Evolutionary conservation across 2,888 invertebrate genomes (phyloP).

Genomic region (Myopa tessellatipennis): DNA sequence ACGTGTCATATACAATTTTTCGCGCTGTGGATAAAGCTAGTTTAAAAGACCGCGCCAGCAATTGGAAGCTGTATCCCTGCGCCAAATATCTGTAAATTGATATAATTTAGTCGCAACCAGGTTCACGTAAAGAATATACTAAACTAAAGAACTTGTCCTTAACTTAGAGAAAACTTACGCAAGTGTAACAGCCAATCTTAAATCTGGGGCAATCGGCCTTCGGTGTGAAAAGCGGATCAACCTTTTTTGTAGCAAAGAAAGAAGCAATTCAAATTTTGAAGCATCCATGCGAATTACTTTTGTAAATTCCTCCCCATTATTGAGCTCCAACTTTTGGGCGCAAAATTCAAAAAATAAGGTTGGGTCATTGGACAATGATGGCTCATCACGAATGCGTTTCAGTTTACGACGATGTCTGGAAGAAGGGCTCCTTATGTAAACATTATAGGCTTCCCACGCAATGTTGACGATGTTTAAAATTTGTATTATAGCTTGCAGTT

Average conservation of each 20-base stretch:
- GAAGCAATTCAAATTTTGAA: neutral
- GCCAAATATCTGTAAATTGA: constrained; percentile 18
- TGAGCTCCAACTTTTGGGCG: neutral
- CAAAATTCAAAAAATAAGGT: neutral
- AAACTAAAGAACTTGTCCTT: too few relatives aligned
- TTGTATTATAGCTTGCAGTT: neutral
- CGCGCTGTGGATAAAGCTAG: constrained; percentile 34
- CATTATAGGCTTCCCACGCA: neutral
- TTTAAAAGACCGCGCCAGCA: neutral
- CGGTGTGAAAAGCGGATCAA: constrained; percentile 14
- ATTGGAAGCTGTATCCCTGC: neutral
- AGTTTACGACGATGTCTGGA: neutral
- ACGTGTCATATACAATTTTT: constrained; percentile 36
- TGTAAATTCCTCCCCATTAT: neutral
- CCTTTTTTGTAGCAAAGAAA: constrained; percentile 10
- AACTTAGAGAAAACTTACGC: constrained; percentile 24
- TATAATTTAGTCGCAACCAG: constrained; percentile 5
- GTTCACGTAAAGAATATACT: neutral
- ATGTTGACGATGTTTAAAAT: neutral
- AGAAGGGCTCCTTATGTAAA: neutral
- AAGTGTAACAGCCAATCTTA: constrained; percentile 34
- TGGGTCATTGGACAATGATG: too few relatives aligned
- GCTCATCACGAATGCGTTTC: neutral
- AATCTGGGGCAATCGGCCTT: constrained; percentile 30
- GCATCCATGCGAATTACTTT: neutral